These are phyloP conservation scores for Andrena praecox DNA, from an alignment of 2,888 invertebrate species.

Conservation along the genomic window DNA sequence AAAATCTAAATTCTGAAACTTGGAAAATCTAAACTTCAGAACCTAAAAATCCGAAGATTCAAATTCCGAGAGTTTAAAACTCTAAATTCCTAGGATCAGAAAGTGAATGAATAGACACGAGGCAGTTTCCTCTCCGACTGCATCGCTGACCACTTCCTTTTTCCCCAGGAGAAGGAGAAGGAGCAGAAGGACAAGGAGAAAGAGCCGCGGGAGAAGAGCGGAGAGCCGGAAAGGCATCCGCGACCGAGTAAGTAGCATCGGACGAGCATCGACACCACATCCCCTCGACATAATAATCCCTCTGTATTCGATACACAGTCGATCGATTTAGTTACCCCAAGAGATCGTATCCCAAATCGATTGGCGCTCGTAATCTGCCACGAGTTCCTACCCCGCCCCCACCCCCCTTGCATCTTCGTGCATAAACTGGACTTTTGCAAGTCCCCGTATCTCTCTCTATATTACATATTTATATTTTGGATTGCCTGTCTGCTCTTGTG, in stretches of 20 bases:
- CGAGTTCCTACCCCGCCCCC: conserved; percentile 39
- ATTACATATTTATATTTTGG: conserved; percentile 28
- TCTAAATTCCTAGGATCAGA: too few species aligned
- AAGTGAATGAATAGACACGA: too few species aligned
- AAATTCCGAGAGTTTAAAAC: too few species aligned
- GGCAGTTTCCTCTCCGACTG: too few species aligned
- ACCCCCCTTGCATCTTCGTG: conserved; percentile 77
- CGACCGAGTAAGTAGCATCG: conserved; percentile 83
- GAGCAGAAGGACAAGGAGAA: conserved; percentile 81
- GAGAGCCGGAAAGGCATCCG: conserved; percentile 83
- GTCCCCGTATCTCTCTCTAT: conserved; percentile 38
- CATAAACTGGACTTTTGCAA: conserved; percentile 69
- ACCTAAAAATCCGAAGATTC: too few species aligned
- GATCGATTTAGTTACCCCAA: conserved; percentile 58
- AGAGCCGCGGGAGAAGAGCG: conserved; percentile 80
- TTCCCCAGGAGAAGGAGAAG: conserved; percentile 80
- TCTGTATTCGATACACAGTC: conserved; percentile 39
- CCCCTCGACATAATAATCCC: conserved; percentile 24
- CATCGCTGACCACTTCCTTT: conserved; percentile 21
- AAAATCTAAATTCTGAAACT: too few species aligned
- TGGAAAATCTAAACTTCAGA: too few species aligned
- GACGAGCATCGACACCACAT: conserved; percentile 36
- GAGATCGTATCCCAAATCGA: conserved; percentile 58
- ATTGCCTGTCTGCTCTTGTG: conserved; percentile 75
- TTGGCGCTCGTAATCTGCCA: conserved; percentile 61